Base-by-base conservation (phyloP, 2,888 invertebrate genomes). In the Lissonota sp. region DNA sequence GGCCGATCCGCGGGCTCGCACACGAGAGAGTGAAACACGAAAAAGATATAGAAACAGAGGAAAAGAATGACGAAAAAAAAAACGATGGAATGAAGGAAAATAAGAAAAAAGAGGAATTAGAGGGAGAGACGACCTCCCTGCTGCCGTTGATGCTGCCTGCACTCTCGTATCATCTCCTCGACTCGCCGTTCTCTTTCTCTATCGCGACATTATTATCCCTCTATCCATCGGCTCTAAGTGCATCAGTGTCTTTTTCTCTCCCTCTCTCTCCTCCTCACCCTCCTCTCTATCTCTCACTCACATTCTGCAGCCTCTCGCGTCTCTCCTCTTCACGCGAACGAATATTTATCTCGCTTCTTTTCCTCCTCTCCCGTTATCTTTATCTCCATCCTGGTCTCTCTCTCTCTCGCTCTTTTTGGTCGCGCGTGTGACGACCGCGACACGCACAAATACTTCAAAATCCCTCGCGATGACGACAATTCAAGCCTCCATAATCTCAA, bases 211-310 rank as follows among this genome's bases (percentile, higher is more conserved):
- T 75, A 83, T 78, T 80, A 78, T 78, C 81, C 77, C 63, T 57
- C 80, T 74, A 26, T 80, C 83, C 81, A 83, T 83, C 83, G 83
- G 79, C 79, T 75, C 74, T 83, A 83, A 83, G 83, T 83, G 83
- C 81, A 78, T 78, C 64, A 70, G 73, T 73, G 62, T 66, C 71
- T 70, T 76, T 79, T 70, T 81, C 57, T 57, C 53, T 66, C 40
- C 16, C 70, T 73, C 14, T 26, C 46, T 51, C 39, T 55, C 42
- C 44, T 55, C 60, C 74, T 55, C 72, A 75, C 55, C 72, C 77
- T 66, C 79, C 64, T 77, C 79, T 72, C 70, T 69, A 70, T 72
- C 76, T 69, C 73, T 81, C 79, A 78, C 26, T 26, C 26, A 26
- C 26, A 26, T 26, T 26, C 26, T 26, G 26, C 26, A 26, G 26